Evolutionary conservation across 2,888 invertebrate species (phyloP), one percentile per base, ranked within the genome.

Genomic region (Chrysopilus asiliformis): DNA sequence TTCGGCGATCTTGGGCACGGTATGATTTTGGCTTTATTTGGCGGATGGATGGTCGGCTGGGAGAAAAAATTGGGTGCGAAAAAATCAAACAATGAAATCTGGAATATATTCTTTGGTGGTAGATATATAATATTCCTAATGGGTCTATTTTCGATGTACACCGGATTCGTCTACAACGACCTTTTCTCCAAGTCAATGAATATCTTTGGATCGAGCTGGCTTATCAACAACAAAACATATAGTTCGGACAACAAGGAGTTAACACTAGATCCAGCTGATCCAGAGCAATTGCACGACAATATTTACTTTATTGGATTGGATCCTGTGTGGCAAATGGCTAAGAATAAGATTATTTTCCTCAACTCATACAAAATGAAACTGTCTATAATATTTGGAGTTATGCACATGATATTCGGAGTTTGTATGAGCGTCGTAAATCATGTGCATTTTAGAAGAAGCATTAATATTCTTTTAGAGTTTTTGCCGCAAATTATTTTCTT

Each of bases 81-180:
- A 53, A 82, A 80, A 48, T 68, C 74, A 9, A 72, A 64, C 52
- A 79, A 74, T 56, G 86, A 91, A 81, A 94, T 97, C 45, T 94
- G 90, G 81, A 86, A 78, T 56, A 94, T 93, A 48, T 94, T 97
- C 71, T 95, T 95, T 64, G 86, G 86, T 44, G 97, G 97, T 2
- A 85, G 98, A 33, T 98, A 98, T 67, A 90, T 98, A 43, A 85
- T 98, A 36, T 69, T 95, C 6, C 70, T 98, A 29, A 98, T 98
- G 97, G 95, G 95, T 0, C 42, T 86, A 9, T 98, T 98, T 68
- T 94, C 95, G 0, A 80, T 95, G 65, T 98, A 98, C 68, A 95
- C 97, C 3, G 97, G 98, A 0, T 57, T 95, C n/a, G 81, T 98
- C 44, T 98, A 98, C 69, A 98, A 98, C 64, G 98, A 98, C 60